A percentile compares a stretch with the other conserved stretches of the same genome.
Conservation (phyloP, 2,888 invertebrate species). For the Dryococelus australis region DNA sequence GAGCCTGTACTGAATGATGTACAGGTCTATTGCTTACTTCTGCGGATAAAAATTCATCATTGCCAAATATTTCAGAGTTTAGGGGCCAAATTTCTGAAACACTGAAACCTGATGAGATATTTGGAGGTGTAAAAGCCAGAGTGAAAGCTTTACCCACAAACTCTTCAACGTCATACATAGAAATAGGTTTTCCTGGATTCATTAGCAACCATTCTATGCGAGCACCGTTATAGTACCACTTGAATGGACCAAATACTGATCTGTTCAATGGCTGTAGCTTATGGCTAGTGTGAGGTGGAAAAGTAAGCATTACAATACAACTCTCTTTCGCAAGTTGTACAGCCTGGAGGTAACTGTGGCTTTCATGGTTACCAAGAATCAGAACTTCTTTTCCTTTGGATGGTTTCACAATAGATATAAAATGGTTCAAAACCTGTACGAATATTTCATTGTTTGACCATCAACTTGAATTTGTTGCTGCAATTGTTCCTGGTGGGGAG, state of each 20-base stretch:
- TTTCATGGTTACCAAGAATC: slow-evolving; percentile 31
- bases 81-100: no score
- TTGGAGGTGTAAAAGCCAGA: background rate
- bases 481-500: slow-evolving; percentile 16
- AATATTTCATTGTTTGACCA: slow-evolving; percentile 25
- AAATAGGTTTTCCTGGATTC: slow-evolving; percentile 51
- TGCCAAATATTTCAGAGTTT: background rate
- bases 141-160: slow-evolving; percentile 31
- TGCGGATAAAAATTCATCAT: background rate
- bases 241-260: no score
- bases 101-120: background rate
- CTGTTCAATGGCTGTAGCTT: slow-evolving; percentile 54
- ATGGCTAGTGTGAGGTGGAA: slow-evolving; percentile 55
- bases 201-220: slow-evolving; percentile 50
- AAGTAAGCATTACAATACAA: slow-evolving; percentile 53
- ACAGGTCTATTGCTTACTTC: background rate
- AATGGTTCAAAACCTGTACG: background rate
- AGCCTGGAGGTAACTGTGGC: slow-evolving; percentile 23
- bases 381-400: background rate
- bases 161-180: slow-evolving; percentile 47
- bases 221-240: slow-evolving; percentile 50
- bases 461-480: slow-evolving; percentile 11
- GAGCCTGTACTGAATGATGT: background rate
- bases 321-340: slow-evolving; percentile 48
- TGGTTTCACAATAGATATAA: slow-evolving; percentile 18